Conservation (phyloP, 2,888 invertebrate species). For the Polyommatus iphigenia region DNA sequence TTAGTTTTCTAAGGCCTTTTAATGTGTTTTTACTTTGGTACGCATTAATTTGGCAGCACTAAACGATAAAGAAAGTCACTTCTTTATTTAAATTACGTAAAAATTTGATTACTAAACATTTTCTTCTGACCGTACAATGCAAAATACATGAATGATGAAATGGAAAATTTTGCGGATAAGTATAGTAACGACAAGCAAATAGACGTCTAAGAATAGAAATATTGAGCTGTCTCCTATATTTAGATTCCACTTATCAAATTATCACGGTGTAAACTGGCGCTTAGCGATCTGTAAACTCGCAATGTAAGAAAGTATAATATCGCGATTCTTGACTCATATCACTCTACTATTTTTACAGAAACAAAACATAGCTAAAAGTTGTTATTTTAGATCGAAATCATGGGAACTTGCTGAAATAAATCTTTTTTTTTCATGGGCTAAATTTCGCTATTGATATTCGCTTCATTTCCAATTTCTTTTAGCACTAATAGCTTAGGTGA, state of each 20-base stretch:
- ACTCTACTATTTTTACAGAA: too few relatives aligned
- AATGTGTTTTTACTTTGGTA: too few relatives aligned
- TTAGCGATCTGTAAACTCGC: not conserved
- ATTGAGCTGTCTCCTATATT: constrained; percentile 37
- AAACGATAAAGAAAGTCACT: not conserved
- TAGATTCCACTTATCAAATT: constrained; percentile 48
- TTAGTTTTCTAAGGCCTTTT: too few relatives aligned
- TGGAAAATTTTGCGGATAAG: not conserved
- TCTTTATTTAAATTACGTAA: not conserved
- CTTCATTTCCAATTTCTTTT: too few relatives aligned
- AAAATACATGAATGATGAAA: not conserved
- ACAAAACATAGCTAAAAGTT: too few relatives aligned
- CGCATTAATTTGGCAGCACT: too few relatives aligned
- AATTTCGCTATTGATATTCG: too few relatives aligned
- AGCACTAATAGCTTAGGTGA: too few relatives aligned
- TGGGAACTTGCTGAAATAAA: too few relatives aligned
- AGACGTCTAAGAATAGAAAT: not conserved
- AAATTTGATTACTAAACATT: not conserved
- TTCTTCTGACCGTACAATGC: not conserved
- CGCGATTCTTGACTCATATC: not conserved
- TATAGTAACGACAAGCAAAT: constrained; percentile 21
- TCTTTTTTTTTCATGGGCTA: too few relatives aligned
- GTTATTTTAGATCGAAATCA: too few relatives aligned
- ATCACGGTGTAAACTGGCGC: constrained; percentile 34
- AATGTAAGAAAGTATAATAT: not conserved